These are phyloP conservation scores for Scaptomyza flava DNA, from an alignment of 2,888 invertebrate species.

Conservation along the genomic window DNA sequence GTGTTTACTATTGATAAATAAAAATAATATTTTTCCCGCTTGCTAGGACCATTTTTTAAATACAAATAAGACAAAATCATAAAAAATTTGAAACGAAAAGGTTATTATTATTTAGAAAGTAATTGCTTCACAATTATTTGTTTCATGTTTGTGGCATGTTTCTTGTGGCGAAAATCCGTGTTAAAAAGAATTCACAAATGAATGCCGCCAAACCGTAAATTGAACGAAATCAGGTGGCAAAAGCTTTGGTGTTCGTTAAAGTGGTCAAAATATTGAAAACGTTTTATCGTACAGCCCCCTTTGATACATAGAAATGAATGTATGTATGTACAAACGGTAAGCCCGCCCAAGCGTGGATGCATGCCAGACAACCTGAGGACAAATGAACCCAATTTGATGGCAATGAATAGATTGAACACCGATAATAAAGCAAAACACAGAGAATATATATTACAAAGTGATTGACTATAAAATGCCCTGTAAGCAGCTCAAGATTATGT, in stretches of 20 bases:
- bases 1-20: not conserved
- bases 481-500: not conserved
- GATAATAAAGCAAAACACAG: constrained; percentile 34
- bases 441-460: not conserved
- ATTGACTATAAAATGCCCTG: not conserved
- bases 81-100: not conserved
- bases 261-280: constrained; percentile 10
- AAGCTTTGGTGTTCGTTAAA: constrained; percentile 35
- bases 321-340: constrained; percentile 3
- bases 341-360: constrained; percentile 22
- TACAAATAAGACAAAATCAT: not conserved
- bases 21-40: not conserved
- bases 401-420: constrained; percentile 26
- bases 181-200: constrained; percentile 17
- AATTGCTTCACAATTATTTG: not conserved
- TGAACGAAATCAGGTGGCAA: constrained; percentile 53
- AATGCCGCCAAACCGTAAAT: constrained; percentile 42
- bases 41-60: constrained; percentile 20
- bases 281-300: not conserved
- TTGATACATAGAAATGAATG: not conserved
- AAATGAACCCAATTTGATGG: constrained; percentile 31
- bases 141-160: not conserved
- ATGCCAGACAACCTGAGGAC: constrained; percentile 37
- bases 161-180: constrained; percentile 4
- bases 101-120: not conserved